Evolutionary conservation across 1,140 invertebrate genomes (phyloP).

Genomic region (Drosophila grimshawi): DNA sequence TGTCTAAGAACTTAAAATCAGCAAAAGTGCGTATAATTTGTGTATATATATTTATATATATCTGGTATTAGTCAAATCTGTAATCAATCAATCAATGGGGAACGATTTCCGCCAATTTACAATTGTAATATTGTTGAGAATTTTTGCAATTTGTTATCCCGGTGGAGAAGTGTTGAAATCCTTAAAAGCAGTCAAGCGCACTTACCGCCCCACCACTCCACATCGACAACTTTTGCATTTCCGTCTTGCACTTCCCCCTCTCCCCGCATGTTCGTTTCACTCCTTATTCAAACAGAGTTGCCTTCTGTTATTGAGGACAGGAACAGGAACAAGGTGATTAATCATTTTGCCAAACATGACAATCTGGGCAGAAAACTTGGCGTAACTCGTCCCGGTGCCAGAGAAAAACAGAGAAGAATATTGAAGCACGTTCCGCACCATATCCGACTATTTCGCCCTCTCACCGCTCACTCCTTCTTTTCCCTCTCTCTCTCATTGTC

Average conservation of each 20-base stretch:
- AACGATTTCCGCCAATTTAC: slow-evolving; percentile 17
- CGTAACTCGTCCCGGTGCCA: slow-evolving; percentile 57
- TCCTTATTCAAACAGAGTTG: no score
- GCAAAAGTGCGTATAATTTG: no score
- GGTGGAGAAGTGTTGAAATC: slow-evolving; percentile 17
- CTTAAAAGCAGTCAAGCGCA: slow-evolving; percentile 4
- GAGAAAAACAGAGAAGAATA: slow-evolving; percentile 4
- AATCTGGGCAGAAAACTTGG: slow-evolving; percentile 74
- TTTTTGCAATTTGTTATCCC: slow-evolving; percentile 17
- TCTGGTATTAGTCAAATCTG: neutral
- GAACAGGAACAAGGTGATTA: slow-evolving; percentile 77
- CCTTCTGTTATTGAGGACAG: slow-evolving; percentile 24
- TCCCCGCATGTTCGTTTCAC: neutral
- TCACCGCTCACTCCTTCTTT: no score
- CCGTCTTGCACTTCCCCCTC: slow-evolving; percentile 42
- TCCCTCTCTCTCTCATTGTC: neutral
- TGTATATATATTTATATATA: no score
- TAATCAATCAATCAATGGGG: slow-evolving; percentile 33
- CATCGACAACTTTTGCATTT: slow-evolving; percentile 50
- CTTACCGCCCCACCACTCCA: neutral
- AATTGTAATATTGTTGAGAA: slow-evolving; percentile 1
- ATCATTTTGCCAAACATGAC: slow-evolving; percentile 78
- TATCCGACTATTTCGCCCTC: neutral
- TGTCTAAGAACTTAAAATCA: no score
- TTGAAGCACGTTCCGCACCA: slow-evolving; percentile 8